Percentiles rank a stretch among this genome's conserved stretches.
Conservation (phyloP, 2,113 vertebrate species). For the Upupa epops region DNA sequence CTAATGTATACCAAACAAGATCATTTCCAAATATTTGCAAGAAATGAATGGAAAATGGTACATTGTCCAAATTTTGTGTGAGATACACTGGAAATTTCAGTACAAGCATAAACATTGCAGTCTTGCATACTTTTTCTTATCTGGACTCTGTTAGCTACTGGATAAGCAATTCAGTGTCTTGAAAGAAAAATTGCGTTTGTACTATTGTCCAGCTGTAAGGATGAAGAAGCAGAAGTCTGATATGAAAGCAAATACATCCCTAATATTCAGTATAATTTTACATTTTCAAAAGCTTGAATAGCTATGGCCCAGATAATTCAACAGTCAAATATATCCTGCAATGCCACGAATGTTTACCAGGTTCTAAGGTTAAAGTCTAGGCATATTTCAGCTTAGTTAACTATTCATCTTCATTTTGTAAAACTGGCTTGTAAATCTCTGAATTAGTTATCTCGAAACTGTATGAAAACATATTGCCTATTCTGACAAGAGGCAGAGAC, state of each 20-base stretch:
- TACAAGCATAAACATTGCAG: neutral
- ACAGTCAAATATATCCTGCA: neutral
- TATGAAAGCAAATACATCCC: neutral
- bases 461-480: neutral
- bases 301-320: neutral
- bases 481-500: neutral
- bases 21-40: neutral
- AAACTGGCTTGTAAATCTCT: neutral
- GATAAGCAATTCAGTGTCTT: neutral
- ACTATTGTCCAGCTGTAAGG: neutral
- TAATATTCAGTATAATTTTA: neutral
- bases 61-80: neutral
- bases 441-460: neutral
- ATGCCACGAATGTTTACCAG: neutral
- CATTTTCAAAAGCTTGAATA: neutral
- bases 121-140: neutral
- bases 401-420: neutral
- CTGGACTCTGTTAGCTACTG: neutral
- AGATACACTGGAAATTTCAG: neutral
- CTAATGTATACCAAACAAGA: neutral
- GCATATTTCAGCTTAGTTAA: neutral
- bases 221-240: neutral
- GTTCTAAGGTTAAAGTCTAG: neutral
- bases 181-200: neutral
- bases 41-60: neutral